These are phyloP conservation scores for Smithornis capensis DNA, from an alignment of 2,113 vertebrate genomes.

Conservation along the genomic window DNA sequence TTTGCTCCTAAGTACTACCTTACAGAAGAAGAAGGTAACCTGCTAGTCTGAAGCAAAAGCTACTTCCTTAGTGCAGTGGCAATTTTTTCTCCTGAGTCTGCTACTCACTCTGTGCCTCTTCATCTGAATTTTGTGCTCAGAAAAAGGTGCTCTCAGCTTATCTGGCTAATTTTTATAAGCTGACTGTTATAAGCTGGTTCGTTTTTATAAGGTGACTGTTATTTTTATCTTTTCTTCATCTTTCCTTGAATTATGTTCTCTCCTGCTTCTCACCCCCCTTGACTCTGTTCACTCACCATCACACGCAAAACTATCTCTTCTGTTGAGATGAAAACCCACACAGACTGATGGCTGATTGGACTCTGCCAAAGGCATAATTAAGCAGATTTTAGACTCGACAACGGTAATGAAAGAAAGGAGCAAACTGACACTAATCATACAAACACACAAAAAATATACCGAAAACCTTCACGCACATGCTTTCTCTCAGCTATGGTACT, in stretches of 20 bases:
- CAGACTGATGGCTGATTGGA: not conserved
- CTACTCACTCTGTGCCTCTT: not conserved
- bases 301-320: not conserved
- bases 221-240: not conserved
- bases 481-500: not conserved
- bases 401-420: not conserved
- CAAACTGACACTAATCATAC: not conserved
- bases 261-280: no score
- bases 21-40: not conserved
- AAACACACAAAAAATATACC: not conserved
- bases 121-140: not conserved
- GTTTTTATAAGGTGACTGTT: not conserved
- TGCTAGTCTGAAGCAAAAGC: not conserved
- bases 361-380: not conserved
- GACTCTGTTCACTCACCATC: no score
- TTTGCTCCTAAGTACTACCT: not conserved
- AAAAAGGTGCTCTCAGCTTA: not conserved
- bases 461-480: not conserved
- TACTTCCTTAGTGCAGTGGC: not conserved
- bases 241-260: not conserved
- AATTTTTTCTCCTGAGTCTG: not conserved
- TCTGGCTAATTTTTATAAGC: not conserved
- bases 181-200: not conserved
- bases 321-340: not conserved
- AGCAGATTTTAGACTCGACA: not conserved